Conservation (phyloP, 2,113 vertebrate genomes). For the Dipodomys stephensi region DNA sequence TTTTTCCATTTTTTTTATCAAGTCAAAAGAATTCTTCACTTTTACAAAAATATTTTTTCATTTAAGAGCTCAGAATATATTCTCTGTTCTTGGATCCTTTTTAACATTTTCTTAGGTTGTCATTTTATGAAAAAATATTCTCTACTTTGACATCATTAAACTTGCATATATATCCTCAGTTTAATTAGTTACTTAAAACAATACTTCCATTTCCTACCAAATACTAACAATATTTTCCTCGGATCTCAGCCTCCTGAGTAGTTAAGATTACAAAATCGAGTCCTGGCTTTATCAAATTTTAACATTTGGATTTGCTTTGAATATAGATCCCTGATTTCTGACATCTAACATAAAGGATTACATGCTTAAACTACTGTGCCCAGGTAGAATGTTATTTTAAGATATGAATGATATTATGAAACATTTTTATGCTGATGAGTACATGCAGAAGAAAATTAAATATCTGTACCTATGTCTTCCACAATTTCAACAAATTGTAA, state of each 20-base stretch:
- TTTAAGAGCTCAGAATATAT: too few relatives aligned
- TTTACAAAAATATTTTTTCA: too few relatives aligned
- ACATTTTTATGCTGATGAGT: too few relatives aligned
- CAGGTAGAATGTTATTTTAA: too few relatives aligned
- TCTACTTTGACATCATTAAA: neutral
- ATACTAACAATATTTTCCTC: neutral
- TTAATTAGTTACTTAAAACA: neutral
- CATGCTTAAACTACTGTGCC: too few relatives aligned
- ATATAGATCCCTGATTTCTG: too few relatives aligned
- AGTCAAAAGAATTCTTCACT: neutral
- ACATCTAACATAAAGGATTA: too few relatives aligned
- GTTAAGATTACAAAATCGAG: neutral
- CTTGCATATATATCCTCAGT: neutral
- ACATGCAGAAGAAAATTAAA: neutral
- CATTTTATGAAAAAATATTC: neutral
- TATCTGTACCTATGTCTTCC: neutral
- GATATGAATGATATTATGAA: too few relatives aligned
- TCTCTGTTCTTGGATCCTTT: too few relatives aligned
- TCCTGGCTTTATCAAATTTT: neutral
- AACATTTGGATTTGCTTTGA: neutral
- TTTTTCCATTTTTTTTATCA: neutral
- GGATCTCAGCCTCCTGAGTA: neutral
- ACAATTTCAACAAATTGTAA: neutral
- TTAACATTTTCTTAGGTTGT: too few relatives aligned
- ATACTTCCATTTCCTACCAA: rapidly evolving